phyloP scores from a whole-genome alignment of 2,888 invertebrate species.

The Hirudinaria manillensis region DNA sequence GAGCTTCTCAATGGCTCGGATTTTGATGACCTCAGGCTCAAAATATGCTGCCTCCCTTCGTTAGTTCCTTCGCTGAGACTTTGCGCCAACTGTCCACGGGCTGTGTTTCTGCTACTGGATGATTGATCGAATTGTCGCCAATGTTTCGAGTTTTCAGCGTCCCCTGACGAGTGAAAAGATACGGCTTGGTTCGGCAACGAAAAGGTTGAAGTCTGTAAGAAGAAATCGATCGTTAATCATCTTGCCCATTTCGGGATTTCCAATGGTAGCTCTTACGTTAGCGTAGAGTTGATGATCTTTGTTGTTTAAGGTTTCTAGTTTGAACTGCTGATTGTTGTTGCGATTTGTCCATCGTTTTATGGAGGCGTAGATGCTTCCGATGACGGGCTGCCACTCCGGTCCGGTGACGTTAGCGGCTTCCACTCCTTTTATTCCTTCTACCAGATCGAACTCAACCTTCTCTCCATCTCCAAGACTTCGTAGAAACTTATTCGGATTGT shows the following conservation, averaged over 20 bases:
- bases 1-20: slow-evolving; percentile 12
- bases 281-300: slow-evolving; percentile 4
- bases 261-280: not conserved
- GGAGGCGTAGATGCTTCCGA: slow-evolving; percentile 46
- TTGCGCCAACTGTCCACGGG: not conserved
- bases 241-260: not conserved
- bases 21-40: slow-evolving; percentile 11
- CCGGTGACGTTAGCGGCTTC: slow-evolving; percentile 96
- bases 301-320: slow-evolving; percentile 15
- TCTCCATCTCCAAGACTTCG: slow-evolving; percentile 95
- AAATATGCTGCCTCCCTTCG: slow-evolving; percentile 3
- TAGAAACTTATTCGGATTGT: slow-evolving; percentile 94
- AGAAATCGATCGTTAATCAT: not conserved
- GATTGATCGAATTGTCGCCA: slow-evolving; percentile 1
- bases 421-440: slow-evolving; percentile 67
- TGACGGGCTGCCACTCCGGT: slow-evolving; percentile 79
- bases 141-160: not conserved
- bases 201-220: slow-evolving; percentile 1
- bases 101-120: not conserved
- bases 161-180: not conserved
- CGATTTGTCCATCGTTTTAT: slow-evolving; percentile 30
- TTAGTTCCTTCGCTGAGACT: not conserved
- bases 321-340: slow-evolving; percentile 22
- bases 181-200: not conserved
- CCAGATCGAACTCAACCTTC: slow-evolving; percentile 93